Evolutionary conservation across 2,797 vertebrate species (phyloP).

Genomic region (Aulostomus chinensis): DNA sequence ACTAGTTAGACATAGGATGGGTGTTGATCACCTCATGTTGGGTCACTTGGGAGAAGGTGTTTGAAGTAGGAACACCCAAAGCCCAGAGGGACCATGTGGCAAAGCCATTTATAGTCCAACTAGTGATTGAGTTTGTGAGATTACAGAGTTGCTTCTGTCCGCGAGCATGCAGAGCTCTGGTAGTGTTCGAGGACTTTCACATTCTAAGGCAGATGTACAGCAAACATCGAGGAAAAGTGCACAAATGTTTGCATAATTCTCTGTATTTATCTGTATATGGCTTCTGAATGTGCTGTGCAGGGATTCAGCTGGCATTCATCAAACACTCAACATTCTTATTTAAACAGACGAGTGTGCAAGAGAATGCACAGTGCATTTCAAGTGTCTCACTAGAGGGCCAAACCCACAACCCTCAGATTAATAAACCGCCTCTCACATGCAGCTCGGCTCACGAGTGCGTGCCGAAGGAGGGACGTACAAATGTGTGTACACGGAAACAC

Average conservation of each 20-base stretch:
- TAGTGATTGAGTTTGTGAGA: no score
- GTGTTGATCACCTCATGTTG: no score
- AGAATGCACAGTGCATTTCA: slow-evolving; percentile 22
- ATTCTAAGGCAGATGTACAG: slow-evolving; percentile 6
- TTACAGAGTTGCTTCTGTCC: no score
- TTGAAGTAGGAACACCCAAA: no score
- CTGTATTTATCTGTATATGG: slow-evolving; percentile 5
- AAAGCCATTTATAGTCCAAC: no score
- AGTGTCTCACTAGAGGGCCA: slow-evolving; percentile 11
- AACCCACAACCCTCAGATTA: slow-evolving; percentile 43
- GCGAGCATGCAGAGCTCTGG: no score
- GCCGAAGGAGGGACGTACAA: neutral
- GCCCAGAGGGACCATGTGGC: no score
- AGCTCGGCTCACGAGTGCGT: neutral
- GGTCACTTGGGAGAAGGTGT: no score
- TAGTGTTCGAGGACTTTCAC: no score
- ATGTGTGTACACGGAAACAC: neutral
- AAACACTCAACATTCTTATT: slow-evolving; percentile 39
- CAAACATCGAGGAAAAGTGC: neutral
- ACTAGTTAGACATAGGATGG: no score
- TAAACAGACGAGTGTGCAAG: slow-evolving; percentile 25
- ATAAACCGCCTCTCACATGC: slow-evolving; percentile 23
- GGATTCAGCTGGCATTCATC: slow-evolving; percentile 19
- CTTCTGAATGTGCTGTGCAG: slow-evolving; percentile 20
- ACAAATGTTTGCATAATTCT: neutral